Percentiles rank a stretch among this genome's conserved stretches.
phyloP scores from a whole-genome alignment of 1,140 invertebrate species.

The Heterodera schachtii region DNA sequence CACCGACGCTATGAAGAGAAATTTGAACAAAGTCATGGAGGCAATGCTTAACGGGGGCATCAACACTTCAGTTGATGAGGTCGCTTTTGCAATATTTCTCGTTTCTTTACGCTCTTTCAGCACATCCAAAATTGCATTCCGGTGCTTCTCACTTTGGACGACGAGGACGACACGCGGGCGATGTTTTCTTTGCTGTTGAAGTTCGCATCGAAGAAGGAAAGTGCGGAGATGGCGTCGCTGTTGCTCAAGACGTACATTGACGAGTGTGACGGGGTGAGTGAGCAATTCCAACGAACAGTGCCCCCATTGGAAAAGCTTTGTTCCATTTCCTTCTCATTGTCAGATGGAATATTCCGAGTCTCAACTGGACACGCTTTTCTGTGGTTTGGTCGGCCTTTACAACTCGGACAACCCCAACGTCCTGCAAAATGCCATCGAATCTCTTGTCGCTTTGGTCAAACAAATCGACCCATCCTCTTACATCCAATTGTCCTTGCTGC shows the following conservation, averaged over 20 bases:
- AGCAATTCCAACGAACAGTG: no score
- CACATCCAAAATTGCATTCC: constrained; percentile 89
- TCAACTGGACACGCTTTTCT: constrained; percentile 50
- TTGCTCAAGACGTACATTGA: constrained; percentile 50
- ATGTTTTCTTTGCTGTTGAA: constrained; percentile 48
- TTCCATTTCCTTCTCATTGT: no score
- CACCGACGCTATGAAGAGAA: constrained; percentile 86
- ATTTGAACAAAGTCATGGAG: constrained; percentile 85
- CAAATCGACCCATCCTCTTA: constrained; percentile 44
- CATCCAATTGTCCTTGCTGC: constrained; percentile 38
- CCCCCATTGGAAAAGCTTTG: no score
- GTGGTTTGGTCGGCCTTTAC: constrained; percentile 54
- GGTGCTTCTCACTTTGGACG: constrained; percentile 81
- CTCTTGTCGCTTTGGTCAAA: constrained; percentile 48
- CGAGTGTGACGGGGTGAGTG: constrained; percentile 33
- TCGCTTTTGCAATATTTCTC: constrained; percentile 60
- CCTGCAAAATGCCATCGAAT: constrained; percentile 46
- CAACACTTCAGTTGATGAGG: constrained; percentile 71
- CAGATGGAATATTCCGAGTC: constrained; percentile 17
- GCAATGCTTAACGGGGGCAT: constrained; percentile 71
- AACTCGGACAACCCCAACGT: constrained; percentile 43
- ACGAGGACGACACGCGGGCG: constrained; percentile 52
- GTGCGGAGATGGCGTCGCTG: constrained; percentile 27
- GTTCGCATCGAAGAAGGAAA: constrained; percentile 18
- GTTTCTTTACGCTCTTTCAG: constrained; percentile 59